Evolutionary conservation across 2,888 invertebrate species (phyloP).

Genomic region (Eurytoma adleriae): DNA sequence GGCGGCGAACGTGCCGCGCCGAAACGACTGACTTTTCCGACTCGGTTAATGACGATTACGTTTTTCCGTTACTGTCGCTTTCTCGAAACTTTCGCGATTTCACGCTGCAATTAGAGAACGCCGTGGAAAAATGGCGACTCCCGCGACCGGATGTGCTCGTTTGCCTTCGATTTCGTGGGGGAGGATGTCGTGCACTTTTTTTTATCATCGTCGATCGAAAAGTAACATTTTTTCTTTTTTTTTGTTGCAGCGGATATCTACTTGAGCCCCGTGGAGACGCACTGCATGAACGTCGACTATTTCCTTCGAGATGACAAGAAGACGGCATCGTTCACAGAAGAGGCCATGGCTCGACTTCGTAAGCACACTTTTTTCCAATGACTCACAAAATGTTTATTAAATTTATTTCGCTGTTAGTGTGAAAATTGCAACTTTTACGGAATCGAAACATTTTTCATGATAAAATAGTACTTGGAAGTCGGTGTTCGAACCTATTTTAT

Average conservation of each 20-base stretch:
- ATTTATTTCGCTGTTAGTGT: not conserved
- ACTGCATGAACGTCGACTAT: constrained; percentile 96
- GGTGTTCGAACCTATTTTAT: too few relatives aligned
- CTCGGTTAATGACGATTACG: constrained; percentile 14
- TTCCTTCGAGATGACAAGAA: constrained; percentile 93
- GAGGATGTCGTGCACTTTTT: not conserved
- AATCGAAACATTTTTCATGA: not conserved
- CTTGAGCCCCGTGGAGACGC: constrained; percentile 94
- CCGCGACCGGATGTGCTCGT: not conserved
- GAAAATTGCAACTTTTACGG: not conserved
- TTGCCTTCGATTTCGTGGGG: not conserved
- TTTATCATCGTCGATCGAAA: too few relatives aligned
- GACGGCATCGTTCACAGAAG: constrained; percentile 87
- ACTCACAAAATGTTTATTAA: not conserved
- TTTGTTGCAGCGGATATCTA: constrained; percentile 86
- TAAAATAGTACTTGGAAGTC: too few relatives aligned
- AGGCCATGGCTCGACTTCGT: constrained; percentile 91
- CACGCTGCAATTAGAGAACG: constrained; percentile 8
- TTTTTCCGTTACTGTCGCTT: constrained; percentile 41
- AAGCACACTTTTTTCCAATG: constrained; percentile 71
- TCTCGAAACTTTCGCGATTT: constrained; percentile 48
- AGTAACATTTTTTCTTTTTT: not conserved
- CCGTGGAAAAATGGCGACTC: not conserved
- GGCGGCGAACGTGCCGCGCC: not conserved
- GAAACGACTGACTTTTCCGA: constrained; percentile 28